These are phyloP conservation scores for Notothenia rossii DNA, from an alignment of 2,113 vertebrate species.

Conservation along the genomic window DNA sequence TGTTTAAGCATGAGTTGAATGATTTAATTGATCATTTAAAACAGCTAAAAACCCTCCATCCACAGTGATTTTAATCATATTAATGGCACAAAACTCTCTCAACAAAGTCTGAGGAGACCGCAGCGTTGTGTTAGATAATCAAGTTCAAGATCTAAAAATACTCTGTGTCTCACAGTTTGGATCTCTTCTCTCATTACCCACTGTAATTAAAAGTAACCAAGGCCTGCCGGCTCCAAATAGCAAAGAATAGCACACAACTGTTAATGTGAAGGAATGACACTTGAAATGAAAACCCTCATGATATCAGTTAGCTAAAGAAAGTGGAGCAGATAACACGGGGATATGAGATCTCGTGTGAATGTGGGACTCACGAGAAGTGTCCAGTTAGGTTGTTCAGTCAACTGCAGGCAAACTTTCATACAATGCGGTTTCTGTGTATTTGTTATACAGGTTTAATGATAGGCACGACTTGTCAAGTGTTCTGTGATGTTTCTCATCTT, in stretches of 20 bases:
- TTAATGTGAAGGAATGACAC: conserved; percentile 68
- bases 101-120: conserved; percentile 59
- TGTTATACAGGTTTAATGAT: conserved; percentile 39
- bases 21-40: conserved; percentile 9
- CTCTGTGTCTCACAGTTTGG: conserved; percentile 74
- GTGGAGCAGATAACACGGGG: conserved; percentile 33
- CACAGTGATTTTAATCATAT: conserved; percentile 23
- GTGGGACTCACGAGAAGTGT: conserved; percentile 31
- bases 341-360: conserved; percentile 13
- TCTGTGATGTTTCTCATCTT: conserved; percentile 28
- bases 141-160: conserved; percentile 82
- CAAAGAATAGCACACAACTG: conserved; percentile 72
- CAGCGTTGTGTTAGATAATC: conserved; percentile 73
- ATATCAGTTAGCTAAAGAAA: conserved; percentile 43
- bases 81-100: conserved; percentile 31
- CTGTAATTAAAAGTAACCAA: conserved; percentile 84
- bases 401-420: background rate
- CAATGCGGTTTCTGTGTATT: background rate
- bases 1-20: conserved; percentile 11
- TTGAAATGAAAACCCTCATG: conserved; percentile 63
- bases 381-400: conserved; percentile 29
- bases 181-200: conserved; percentile 81
- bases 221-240: conserved; percentile 67
- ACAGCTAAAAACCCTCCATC: conserved; percentile 15
- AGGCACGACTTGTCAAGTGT: conserved; percentile 17